Evolutionary conservation across 1,140 invertebrate species (phyloP).

Genomic region (Phenacoccus solenopsis): DNA sequence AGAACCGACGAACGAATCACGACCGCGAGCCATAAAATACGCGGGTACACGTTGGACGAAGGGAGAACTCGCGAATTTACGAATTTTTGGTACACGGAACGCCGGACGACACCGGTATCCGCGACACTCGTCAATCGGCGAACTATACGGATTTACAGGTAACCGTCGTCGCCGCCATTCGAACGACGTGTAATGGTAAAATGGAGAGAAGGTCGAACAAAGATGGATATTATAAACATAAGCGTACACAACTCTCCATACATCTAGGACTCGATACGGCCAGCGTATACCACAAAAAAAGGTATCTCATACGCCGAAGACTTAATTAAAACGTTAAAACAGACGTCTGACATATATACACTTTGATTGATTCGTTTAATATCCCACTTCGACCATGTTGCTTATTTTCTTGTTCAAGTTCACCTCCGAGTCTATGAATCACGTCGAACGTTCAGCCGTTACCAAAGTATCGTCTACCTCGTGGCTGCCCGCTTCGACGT

Average conservation of each 20-base stretch:
- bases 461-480: background rate
- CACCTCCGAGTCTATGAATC: constrained; percentile 9
- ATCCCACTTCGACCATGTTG: constrained; percentile 8
- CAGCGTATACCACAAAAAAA: too few species aligned
- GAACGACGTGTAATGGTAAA: too few species aligned
- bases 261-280: too few species aligned
- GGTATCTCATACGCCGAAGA: background rate
- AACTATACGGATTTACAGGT: too few species aligned
- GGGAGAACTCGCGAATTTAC: too few species aligned
- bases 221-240: background rate
- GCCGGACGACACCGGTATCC: too few species aligned
- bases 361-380: constrained; percentile 15
- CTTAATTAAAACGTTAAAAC: constrained; percentile 17
- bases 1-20: too few species aligned
- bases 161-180: too few species aligned
- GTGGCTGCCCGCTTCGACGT: background rate
- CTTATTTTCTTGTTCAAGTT: constrained; percentile 11
- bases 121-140: too few species aligned
- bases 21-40: too few species aligned
- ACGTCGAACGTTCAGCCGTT: constrained; percentile 6
- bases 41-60: too few species aligned
- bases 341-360: constrained; percentile 15
- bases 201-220: background rate
- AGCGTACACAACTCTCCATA: background rate
- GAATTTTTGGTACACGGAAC: too few species aligned